These are phyloP conservation scores for Raja brachyura DNA, from an alignment of 2,113 vertebrate genomes.

Conservation along the genomic window DNA sequence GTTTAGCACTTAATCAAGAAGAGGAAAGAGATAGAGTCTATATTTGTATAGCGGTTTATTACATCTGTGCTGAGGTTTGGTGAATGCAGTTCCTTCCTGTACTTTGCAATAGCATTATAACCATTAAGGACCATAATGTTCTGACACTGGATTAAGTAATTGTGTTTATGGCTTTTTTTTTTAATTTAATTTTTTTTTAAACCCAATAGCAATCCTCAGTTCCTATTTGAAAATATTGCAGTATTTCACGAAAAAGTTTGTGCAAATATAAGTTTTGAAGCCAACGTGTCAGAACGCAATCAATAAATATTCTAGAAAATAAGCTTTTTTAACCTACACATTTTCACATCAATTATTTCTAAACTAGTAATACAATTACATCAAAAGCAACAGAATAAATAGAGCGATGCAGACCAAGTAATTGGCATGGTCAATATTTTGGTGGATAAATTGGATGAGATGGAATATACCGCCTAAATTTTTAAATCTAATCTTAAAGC, in stretches of 20 bases:
- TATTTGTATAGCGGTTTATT: too few relatives aligned
- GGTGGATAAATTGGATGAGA: background rate
- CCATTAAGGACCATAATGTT: too few relatives aligned
- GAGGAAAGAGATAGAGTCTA: too few relatives aligned
- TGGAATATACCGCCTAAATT: background rate
- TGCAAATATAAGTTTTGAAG: background rate
- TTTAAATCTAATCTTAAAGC: background rate
- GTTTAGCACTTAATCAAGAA: too few relatives aligned
- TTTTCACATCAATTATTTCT: background rate
- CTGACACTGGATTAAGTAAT: background rate
- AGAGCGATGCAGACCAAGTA: background rate
- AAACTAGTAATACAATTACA: background rate
- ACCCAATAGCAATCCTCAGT: background rate
- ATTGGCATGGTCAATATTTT: background rate
- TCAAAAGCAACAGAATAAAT: background rate
- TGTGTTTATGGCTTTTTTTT: background rate
- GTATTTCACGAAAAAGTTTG: background rate
- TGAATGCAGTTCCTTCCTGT: too few relatives aligned
- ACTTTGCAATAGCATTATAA: too few relatives aligned
- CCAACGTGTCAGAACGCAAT: background rate
- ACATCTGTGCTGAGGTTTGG: too few relatives aligned
- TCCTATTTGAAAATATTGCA: background rate
- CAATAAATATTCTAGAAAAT: background rate
- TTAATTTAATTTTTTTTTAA: background rate
- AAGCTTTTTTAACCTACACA: background rate